Percentiles rank a stretch among this genome's conserved stretches.
Conservation (phyloP, 2,113 vertebrate genomes). For the Gymnarchus niloticus region DNA sequence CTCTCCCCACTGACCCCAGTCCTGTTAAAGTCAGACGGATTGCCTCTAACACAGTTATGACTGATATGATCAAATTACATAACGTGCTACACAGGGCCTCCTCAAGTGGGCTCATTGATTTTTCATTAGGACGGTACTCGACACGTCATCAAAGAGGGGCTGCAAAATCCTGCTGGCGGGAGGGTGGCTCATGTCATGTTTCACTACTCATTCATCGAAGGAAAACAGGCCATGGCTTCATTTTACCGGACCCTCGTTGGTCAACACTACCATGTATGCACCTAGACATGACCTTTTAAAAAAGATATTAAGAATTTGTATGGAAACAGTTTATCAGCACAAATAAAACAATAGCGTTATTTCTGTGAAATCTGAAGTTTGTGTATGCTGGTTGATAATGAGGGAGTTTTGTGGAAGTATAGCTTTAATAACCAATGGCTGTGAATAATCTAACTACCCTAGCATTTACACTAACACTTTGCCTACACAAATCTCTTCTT, state of each 20-base stretch:
- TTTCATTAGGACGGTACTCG: conserved; percentile 80
- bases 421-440: neutral
- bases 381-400: neutral
- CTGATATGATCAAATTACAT: conserved; percentile 94
- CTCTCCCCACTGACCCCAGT: conserved; percentile 73
- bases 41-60: conserved; percentile 89
- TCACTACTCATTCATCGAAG: neutral
- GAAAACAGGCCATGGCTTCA: neutral
- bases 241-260: no score
- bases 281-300: no score
- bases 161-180: conserved; percentile 44
- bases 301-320: no score
- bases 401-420: neutral
- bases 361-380: no score
- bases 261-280: neutral
- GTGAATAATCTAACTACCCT: neutral
- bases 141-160: conserved; percentile 59
- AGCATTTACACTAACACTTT: neutral
- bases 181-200: conserved; percentile 13
- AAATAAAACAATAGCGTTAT: no score
- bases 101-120: conserved; percentile 82
- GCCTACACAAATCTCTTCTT: neutral
- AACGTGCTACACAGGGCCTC: conserved; percentile 64
- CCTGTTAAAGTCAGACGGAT: conserved; percentile 83
- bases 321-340: no score